Evolutionary conservation across 1,140 invertebrate genomes (phyloP).

Genomic region (Caenorhabditis brenneri): DNA sequence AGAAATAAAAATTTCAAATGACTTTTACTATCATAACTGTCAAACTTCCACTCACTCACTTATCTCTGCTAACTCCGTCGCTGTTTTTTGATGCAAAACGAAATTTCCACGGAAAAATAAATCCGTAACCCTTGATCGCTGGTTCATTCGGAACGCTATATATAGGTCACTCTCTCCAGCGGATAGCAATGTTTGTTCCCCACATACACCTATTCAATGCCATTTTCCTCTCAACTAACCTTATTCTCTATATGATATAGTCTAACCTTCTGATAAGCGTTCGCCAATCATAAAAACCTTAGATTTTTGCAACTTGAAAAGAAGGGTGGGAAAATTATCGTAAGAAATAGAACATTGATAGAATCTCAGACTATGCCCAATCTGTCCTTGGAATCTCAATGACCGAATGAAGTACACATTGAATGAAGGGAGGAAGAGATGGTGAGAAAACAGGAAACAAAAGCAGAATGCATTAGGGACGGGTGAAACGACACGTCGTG

Average conservation of each 20-base stretch:
- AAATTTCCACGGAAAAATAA: no score
- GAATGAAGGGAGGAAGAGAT: no score
- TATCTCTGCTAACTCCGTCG: no score
- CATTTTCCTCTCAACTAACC: not conserved
- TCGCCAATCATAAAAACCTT: not conserved
- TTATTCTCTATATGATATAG: not conserved
- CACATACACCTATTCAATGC: not conserved
- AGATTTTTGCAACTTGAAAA: not conserved
- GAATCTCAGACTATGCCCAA: no score
- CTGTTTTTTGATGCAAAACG: no score
- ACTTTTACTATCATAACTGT: not conserved
- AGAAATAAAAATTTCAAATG: no score
- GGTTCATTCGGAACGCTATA: not conserved
- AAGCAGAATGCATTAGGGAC: not conserved
- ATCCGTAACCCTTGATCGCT: not conserved
- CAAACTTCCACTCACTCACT: no score
- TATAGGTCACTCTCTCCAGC: not conserved
- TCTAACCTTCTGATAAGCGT: not conserved
- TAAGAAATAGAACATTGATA: no score
- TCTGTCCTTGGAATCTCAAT: no score
- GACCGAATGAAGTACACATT: no score
- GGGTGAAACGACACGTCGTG: no score
- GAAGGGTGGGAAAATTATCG: not conserved
- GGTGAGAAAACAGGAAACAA: not conserved
- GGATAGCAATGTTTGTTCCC: slow-evolving; percentile 4